Evolutionary conservation across 2,888 invertebrate genomes (phyloP).

Genomic region (Clistopyga incitator): DNA sequence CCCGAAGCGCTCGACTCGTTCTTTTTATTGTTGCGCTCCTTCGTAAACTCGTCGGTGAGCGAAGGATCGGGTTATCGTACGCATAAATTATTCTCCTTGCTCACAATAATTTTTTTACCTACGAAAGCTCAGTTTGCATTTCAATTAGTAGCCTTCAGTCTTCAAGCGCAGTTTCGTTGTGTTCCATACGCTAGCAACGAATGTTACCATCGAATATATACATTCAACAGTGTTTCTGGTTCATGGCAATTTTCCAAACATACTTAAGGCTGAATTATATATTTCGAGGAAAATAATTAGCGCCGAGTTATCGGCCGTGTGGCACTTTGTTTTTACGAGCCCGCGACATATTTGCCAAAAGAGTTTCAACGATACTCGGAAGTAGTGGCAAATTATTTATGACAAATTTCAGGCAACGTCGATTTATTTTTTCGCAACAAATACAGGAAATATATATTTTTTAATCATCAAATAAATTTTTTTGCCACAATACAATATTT

Average conservation of each 20-base stretch:
- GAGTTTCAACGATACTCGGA: constrained; percentile 34
- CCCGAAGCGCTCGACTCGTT: neutral
- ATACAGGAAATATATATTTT: too few relatives aligned
- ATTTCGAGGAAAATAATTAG: constrained; percentile 36
- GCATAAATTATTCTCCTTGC: neutral
- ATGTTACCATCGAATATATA: neutral
- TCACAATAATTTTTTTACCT: neutral
- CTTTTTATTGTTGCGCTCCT: neutral
- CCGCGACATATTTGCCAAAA: constrained; percentile 46
- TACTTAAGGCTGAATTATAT: neutral
- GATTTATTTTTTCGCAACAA: neutral
- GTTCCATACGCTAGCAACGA: neutral
- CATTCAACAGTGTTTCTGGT: neutral
- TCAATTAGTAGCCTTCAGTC: constrained; percentile 10
- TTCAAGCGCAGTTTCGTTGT: neutral
- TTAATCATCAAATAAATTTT: too few relatives aligned
- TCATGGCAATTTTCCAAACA: constrained; percentile 37
- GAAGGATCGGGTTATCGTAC: neutral
- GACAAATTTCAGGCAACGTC: neutral
- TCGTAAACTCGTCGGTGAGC: neutral
- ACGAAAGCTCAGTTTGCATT: neutral
- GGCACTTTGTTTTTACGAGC: constrained; percentile 40
- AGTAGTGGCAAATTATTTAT: constrained; percentile 30
- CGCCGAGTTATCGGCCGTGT: neutral
- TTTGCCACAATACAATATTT: too few relatives aligned